Base-by-base conservation (phyloP, 2,888 invertebrate species). In the Anorthoa munda region DNA sequence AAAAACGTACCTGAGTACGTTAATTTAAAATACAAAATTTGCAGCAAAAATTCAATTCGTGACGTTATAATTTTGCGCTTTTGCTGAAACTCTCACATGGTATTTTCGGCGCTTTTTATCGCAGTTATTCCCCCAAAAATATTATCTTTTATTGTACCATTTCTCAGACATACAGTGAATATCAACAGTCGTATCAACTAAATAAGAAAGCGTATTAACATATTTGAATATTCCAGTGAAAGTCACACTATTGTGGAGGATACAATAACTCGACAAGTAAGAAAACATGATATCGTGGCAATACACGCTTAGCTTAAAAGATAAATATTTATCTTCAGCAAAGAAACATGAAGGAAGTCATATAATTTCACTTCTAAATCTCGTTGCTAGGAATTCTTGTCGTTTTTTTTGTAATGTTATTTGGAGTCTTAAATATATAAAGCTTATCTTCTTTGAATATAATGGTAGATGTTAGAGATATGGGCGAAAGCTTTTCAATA, bases 151-250 rank as follows among this genome's bases (percentile, higher is more conserved):
- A 86, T 63, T 59, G 61, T 73, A 63, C 66, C 72, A 73, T 79
- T 53, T 79, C 53, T 77, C 79, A 81, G 63, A 58, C 79, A 66
- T 64, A 84, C 72, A 82, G 72, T 72, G 81, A 79, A 79, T 72
- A 84, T 84, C 82, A 82, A 77, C 71, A 77, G 60, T 75, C 81
- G 12, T 75, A 71, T 75, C 84, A 80, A 75, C 77, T 82, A 84
- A 82, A 84, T 82, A 85, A 82, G 69, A 79, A 86, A 75, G 72
- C 58, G 53, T 75, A 82, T 77, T 80, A 84, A 84, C 85, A 86
- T 84, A 84, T 86, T 72, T 86, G 73, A 84, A 84, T 85, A 82
- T 82, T 75, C 73, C 66, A 71, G 65, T 50, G 66, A 53, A 77
- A 75, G 84, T 78, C 61, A 51, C 67, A 84, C 77, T 74, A 83